Base-by-base conservation (phyloP, 2,888 invertebrate species). In the Apoda limacodes region DNA sequence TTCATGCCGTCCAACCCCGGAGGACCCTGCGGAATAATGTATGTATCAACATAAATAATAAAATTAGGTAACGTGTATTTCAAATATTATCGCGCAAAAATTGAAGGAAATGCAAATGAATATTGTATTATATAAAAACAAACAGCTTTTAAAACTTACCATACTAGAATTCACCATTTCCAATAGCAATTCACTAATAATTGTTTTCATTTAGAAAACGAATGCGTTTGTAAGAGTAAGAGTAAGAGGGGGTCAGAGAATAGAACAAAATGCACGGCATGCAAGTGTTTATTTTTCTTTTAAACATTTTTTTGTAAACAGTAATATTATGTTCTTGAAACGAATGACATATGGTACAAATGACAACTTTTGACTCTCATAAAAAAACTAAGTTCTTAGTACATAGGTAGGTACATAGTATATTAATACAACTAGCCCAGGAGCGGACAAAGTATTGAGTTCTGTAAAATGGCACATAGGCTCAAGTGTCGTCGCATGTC, bases 1-100 rank as follows among this genome's bases (percentile, higher is more conserved):
- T 95, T 95, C 92, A 95, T 94, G 71, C 95, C 95, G 83, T 95
- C 95, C 74, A 95, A 87, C 72, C 95, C 95, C 43, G 94, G 90
- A 50, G 93, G 91, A 68, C 95, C 95, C 95, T 95, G 88, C 78
- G 62, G 59, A 83, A 83, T 74, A 84, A 84, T 76, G 70, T 43
- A 54, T 42, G 35, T 32, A 53, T 65, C 41, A 63, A 50, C 49
- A 13, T 22, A 30, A 22, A 32, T 21, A 29, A 30, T 42, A 30
- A 17, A 13, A 32, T 26, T 25, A 29, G 28, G 26, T 23, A 9
- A 10, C 34, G 25, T 30, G 39, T 15, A 11, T 21, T 31, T 25
- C 11, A 22, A 25, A 7, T 13, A 13, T 6, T 14, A 25, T 25
- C 24, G 31, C 31, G 24, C 17, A 14, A 17, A n/a, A n/a, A n/a